phyloP scores from a whole-genome alignment of 2,888 invertebrate species.

The Trimorus sp. region DNA sequence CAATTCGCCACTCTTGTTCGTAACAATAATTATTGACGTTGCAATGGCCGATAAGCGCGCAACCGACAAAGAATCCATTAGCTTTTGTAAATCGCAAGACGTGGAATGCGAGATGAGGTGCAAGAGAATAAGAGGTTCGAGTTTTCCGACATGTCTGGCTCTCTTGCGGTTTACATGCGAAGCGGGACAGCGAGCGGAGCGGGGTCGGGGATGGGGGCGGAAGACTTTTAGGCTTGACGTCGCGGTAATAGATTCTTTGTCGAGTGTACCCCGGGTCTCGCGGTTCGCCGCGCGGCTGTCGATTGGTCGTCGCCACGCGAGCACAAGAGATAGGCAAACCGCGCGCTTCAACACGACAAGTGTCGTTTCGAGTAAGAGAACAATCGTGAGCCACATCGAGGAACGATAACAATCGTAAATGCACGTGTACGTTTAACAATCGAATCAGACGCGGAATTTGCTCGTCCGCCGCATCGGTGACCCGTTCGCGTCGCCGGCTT shows the following conservation, averaged over 20 bases:
- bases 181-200: constrained; percentile 45
- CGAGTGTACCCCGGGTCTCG: constrained; percentile 64
- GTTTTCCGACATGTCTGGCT: constrained; percentile 52
- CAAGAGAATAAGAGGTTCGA: constrained; percentile 33
- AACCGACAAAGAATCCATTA: constrained; percentile 64
- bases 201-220: constrained; percentile 27
- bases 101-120: constrained; percentile 61
- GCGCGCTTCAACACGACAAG: constrained; percentile 23
- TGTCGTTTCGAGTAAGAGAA: constrained; percentile 22
- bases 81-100: constrained; percentile 63
- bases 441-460: constrained; percentile 40
- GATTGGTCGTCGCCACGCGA: constrained; percentile 18
- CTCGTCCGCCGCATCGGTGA: constrained; percentile 37
- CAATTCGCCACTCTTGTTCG: constrained; percentile 53
- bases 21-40: constrained; percentile 60
- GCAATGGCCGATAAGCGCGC: constrained; percentile 63
- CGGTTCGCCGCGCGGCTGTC: constrained; percentile 41
- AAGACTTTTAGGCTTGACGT: constrained; percentile 46
- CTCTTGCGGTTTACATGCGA: constrained; percentile 64
- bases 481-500: constrained; percentile 53
- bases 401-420: constrained; percentile 57
- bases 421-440: constrained; percentile 45
- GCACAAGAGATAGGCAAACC: constrained; percentile 47
- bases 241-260: constrained; percentile 62
- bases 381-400: constrained; percentile 45